These are phyloP conservation scores for Megaceryle alcyon DNA, from an alignment of 2,797 vertebrate genomes.

Conservation along the genomic window DNA sequence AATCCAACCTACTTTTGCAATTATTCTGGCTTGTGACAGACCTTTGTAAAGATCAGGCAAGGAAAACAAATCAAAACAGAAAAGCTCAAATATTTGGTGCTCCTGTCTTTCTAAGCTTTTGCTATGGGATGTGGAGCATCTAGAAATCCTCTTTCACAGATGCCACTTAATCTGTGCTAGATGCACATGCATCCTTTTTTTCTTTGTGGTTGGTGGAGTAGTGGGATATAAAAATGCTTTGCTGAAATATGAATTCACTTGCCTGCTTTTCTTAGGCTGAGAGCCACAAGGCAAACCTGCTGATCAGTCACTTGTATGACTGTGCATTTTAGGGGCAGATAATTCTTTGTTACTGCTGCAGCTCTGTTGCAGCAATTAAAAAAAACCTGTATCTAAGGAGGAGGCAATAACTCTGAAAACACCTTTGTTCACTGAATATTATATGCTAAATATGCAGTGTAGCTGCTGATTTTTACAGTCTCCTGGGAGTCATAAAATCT, in stretches of 20 bases:
- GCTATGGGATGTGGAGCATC: not conserved
- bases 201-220: not conserved
- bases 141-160: not conserved
- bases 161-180: not conserved
- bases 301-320: slow-evolving; percentile 9
- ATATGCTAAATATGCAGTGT: not conserved
- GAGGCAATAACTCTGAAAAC: slow-evolving; percentile 5
- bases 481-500: slow-evolving; percentile 52
- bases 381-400: slow-evolving; percentile 23
- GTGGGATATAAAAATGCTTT: not conserved
- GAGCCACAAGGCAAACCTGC: not conserved
- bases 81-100: not conserved
- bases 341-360: slow-evolving; percentile 28
- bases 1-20: not conserved
- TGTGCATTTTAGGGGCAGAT: slow-evolving; percentile 15
- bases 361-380: slow-evolving; percentile 12
- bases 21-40: not conserved
- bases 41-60: not conserved
- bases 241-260: slow-evolving; percentile 1
- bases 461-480: slow-evolving; percentile 27
- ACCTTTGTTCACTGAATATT: slow-evolving; percentile 38
- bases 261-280: not conserved
- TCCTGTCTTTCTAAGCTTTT: not conserved
- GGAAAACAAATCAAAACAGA: not conserved
- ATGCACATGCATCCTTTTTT: not conserved